Percentiles rank a stretch among this genome's conserved stretches.
phyloP scores from a whole-genome alignment of 2,113 vertebrate species.

The Thunnus thynnus region DNA sequence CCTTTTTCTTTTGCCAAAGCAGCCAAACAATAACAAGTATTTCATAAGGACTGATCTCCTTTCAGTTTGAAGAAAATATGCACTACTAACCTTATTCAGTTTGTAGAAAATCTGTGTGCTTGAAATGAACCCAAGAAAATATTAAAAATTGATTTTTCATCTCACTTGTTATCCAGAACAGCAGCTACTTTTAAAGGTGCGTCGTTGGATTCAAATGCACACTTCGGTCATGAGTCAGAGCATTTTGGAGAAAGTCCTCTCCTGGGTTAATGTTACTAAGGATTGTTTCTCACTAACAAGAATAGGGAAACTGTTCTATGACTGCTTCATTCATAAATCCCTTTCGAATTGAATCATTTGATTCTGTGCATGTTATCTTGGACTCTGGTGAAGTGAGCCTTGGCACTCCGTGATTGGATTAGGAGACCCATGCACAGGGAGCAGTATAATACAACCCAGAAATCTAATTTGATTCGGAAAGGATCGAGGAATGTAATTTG shows the following conservation, averaged over 20 bases:
- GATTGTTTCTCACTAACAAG: slow-evolving; percentile 15
- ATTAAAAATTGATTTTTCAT: slow-evolving; percentile 78
- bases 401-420: slow-evolving; percentile 65
- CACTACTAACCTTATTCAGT: slow-evolving; percentile 59
- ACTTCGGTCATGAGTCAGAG: slow-evolving; percentile 19
- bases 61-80: slow-evolving; percentile 61
- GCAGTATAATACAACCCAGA: slow-evolving; percentile 36
- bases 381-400: slow-evolving; percentile 34
- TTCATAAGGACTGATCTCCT: slow-evolving; percentile 63
- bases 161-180: slow-evolving; percentile 43
- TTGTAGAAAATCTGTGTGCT: slow-evolving; percentile 43
- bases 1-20: slow-evolving; percentile 32
- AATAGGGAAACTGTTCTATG: not conserved
- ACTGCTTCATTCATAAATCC: slow-evolving; percentile 56
- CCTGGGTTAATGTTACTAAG: not conserved
- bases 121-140: slow-evolving; percentile 54
- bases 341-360: slow-evolving; percentile 43
- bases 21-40: slow-evolving; percentile 48
- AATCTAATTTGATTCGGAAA: slow-evolving; percentile 72
- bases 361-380: slow-evolving; percentile 61
- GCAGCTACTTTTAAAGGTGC: slow-evolving; percentile 16
- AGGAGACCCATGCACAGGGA: slow-evolving; percentile 42
- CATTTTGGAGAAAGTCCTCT: not conserved
- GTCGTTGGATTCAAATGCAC: slow-evolving; percentile 18
- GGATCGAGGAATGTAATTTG: slow-evolving; percentile 63